A percentile compares a stretch with the other conserved stretches of the same genome.
phyloP scores from a whole-genome alignment of 2,888 invertebrate species.

The Cetonia aurata region DNA sequence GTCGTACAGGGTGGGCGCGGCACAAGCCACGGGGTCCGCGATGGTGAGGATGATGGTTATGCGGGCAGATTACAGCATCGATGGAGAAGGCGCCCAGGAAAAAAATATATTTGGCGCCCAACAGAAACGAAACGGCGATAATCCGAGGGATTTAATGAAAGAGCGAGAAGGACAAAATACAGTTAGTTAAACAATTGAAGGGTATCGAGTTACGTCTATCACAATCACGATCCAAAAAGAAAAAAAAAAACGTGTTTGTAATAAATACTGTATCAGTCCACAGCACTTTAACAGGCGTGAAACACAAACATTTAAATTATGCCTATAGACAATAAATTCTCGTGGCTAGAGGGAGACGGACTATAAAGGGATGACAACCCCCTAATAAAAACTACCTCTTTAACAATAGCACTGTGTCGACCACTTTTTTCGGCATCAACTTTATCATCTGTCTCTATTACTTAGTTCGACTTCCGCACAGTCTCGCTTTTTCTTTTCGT shows the following conservation, averaged over 20 bases:
- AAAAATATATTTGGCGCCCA: conserved; percentile 51
- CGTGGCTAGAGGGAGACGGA: conserved; percentile 33
- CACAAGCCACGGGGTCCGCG: conserved; percentile 85
- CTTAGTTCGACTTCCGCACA: conserved; percentile 16
- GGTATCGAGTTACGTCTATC: conserved; percentile 32
- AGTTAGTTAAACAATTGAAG: conserved; percentile 20
- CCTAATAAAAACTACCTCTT: conserved; percentile 52
- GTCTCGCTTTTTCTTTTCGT: conserved; percentile 27
- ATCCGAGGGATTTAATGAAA: conserved; percentile 12
- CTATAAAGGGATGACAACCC: conserved; percentile 49
- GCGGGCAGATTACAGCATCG: conserved; percentile 63
- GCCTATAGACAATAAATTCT: conserved; percentile 38
- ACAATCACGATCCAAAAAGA: conserved; percentile 28
- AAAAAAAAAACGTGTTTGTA: neutral
- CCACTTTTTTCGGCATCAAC: conserved; percentile 41
- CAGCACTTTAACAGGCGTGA: conserved; percentile 30
- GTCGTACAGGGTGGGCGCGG: conserved; percentile 83
- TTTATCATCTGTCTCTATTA: conserved; percentile 22
- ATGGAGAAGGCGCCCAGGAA: conserved; percentile 46
- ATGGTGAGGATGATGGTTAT: conserved; percentile 74
- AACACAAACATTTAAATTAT: conserved; percentile 35
- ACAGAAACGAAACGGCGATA: conserved; percentile 42
- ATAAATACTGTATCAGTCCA: conserved; percentile 24
- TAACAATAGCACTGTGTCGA: conserved; percentile 54
- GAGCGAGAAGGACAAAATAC: conserved; percentile 24